These are phyloP conservation scores for Salmo trutta DNA, from an alignment of 2,797 vertebrate species.

Conservation along the genomic window DNA sequence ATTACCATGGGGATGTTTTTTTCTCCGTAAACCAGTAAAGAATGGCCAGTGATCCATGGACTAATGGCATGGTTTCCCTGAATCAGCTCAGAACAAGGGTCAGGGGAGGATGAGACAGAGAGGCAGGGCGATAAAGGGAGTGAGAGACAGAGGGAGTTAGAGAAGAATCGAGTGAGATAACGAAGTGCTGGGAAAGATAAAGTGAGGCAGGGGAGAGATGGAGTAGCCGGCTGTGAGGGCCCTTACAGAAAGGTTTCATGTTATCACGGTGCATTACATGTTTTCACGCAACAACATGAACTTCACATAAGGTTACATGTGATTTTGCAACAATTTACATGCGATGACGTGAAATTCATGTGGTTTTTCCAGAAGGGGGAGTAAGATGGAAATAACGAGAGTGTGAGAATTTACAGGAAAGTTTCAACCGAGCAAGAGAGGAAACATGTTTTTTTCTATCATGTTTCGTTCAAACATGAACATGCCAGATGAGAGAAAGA, in stretches of 20 bases:
- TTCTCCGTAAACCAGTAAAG: background rate
- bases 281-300: background rate
- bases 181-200: constrained; percentile 26
- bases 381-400: too few species aligned
- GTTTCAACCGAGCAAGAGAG: constrained; percentile 25
- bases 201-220: constrained; percentile 20
- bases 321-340: too few species aligned
- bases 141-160: constrained; percentile 35
- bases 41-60: background rate
- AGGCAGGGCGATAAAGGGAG: constrained; percentile 33
- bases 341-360: too few species aligned
- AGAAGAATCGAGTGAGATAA: constrained; percentile 1
- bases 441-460: too few species aligned
- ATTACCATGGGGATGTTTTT: background rate
- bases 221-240: background rate
- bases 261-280: too few species aligned
- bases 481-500: too few species aligned
- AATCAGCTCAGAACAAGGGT: background rate
- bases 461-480: too few species aligned
- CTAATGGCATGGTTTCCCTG: background rate
- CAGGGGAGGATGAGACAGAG: constrained; percentile 4
- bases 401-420: background rate
- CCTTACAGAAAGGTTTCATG: too few species aligned
- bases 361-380: too few species aligned
- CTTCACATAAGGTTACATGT: too few species aligned